Evolutionary conservation across 2,888 invertebrate species (phyloP).

Genomic region (Ametastegia equiseti): DNA sequence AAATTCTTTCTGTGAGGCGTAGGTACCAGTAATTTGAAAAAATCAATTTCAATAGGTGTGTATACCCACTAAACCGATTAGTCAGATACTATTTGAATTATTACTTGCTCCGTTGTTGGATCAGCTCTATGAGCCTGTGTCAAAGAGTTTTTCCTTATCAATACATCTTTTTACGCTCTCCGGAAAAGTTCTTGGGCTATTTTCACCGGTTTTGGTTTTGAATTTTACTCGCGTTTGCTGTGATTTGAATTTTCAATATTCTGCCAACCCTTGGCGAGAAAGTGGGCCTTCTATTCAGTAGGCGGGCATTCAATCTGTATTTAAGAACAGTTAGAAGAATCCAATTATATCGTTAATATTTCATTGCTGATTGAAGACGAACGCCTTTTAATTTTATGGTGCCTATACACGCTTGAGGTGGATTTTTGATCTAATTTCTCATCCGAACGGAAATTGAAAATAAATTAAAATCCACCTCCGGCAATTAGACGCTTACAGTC

Average conservation of each 20-base stretch:
- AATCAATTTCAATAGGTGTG: too few species aligned
- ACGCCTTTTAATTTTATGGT: conserved; percentile 6
- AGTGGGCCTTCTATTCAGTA: conserved; percentile 5
- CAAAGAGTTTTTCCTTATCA: background rate
- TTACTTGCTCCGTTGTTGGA: background rate
- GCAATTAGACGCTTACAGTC: background rate
- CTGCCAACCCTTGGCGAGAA: conserved; percentile 14
- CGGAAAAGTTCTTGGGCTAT: background rate
- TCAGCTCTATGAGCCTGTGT: background rate
- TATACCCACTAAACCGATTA: background rate
- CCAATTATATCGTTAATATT: conserved; percentile 46
- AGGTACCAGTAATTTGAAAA: too few species aligned
- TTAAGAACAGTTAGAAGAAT: conserved; percentile 45
- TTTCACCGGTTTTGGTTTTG: background rate
- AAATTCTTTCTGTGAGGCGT: too few species aligned
- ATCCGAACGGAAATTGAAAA: conserved; percentile 8
- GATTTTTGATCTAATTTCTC: background rate
- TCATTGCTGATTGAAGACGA: conserved; percentile 38
- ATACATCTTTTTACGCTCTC: background rate
- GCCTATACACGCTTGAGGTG: background rate
- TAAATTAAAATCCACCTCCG: background rate
- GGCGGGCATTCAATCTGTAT: conserved; percentile 47
- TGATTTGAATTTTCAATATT: background rate
- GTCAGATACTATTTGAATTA: conserved; percentile 2
- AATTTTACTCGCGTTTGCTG: background rate